Conservation (phyloP, 2,888 invertebrate species). For the Pristionchus fissidentatus region DNA sequence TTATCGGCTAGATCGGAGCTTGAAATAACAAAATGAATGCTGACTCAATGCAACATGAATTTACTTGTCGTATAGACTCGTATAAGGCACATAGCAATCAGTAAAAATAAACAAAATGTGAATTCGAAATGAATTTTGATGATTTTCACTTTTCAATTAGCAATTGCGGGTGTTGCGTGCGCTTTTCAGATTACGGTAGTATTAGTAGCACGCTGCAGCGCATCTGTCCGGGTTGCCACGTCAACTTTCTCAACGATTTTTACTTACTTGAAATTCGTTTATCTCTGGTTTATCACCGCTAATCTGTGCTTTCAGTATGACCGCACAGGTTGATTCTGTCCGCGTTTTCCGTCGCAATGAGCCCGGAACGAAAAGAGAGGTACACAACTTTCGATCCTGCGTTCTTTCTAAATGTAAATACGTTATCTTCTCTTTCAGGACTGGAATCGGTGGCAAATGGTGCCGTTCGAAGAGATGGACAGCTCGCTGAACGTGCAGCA, state of each 20-base stretch:
- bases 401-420: background rate
- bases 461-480: constrained; percentile 99
- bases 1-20: background rate
- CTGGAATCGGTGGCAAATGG: constrained; percentile 93
- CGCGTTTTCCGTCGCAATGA: constrained; percentile 61
- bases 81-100: no score
- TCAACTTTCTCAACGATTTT: background rate
- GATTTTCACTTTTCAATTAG: no score
- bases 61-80: no score
- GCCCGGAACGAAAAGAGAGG: constrained; percentile 68
- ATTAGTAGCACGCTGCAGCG: background rate
- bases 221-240: constrained; percentile 26
- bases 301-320: constrained; percentile 42
- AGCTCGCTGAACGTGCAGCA: constrained; percentile 98
- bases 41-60: background rate
- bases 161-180: no score
- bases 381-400: constrained; percentile 38
- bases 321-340: constrained; percentile 40
- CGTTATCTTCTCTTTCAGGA: constrained; percentile 81
- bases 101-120: no score
- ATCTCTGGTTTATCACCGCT: background rate
- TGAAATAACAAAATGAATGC: background rate
- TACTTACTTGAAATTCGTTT: background rate
- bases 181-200: background rate
- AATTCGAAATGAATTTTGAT: no score